These are phyloP conservation scores for Dynastes hyllus DNA, from an alignment of 2,888 invertebrate species.

Conservation along the genomic window DNA sequence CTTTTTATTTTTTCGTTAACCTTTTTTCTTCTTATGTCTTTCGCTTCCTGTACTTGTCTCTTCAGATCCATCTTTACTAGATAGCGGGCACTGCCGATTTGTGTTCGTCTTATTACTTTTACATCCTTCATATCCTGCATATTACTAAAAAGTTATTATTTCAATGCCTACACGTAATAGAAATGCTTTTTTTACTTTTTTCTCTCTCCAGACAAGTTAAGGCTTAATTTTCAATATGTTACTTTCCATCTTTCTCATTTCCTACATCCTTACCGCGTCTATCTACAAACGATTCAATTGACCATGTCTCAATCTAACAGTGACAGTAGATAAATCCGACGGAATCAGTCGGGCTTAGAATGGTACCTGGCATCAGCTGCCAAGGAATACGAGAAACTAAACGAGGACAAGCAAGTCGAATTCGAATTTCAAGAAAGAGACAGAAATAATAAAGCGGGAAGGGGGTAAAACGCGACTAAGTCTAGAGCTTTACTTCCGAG, in stretches of 20 bases:
- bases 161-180: no score
- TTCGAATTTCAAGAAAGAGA: constrained; percentile 35
- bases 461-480: constrained; percentile 67
- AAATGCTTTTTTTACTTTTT: neutral
- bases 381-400: constrained; percentile 50
- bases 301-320: constrained; percentile 64
- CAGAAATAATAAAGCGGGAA: constrained; percentile 54
- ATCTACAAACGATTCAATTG: constrained; percentile 62
- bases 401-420: constrained; percentile 15
- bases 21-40: no score
- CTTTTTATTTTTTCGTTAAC: no score
- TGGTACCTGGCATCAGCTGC: constrained; percentile 67
- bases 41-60: no score
- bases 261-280: constrained; percentile 7
- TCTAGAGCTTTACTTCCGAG: constrained; percentile 68
- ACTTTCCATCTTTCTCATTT: constrained; percentile 16
- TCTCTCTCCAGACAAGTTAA: neutral
- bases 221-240: constrained; percentile 28
- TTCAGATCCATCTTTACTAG: no score
- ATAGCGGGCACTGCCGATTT: no score
- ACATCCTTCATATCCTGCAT: no score
- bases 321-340: constrained; percentile 68
- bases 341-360: constrained; percentile 66
- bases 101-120: no score
- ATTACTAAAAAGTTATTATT: no score